These are phyloP conservation scores for Drosophila leonis DNA, from an alignment of 2,888 invertebrate genomes.

Conservation along the genomic window DNA sequence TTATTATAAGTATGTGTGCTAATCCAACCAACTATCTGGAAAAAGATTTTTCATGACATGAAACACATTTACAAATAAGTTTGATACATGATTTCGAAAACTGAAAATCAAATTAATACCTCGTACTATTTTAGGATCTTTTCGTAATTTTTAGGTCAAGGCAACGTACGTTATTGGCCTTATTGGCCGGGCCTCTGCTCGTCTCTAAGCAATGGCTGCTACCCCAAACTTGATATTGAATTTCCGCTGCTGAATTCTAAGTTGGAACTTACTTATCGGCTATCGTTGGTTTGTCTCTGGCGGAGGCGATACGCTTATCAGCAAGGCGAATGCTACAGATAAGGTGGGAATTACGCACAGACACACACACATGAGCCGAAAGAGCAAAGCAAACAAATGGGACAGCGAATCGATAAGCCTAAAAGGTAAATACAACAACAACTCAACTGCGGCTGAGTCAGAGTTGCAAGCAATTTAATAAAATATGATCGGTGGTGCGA, in stretches of 20 bases:
- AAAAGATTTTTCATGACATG: too few relatives aligned
- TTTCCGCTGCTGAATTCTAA: constrained; percentile 50
- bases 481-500: constrained; percentile 28
- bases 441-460: constrained; percentile 36
- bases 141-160: constrained; percentile 42
- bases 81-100: neutral
- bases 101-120: constrained; percentile 10
- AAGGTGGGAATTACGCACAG: constrained; percentile 32
- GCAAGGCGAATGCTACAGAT: constrained; percentile 41
- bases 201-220: constrained; percentile 21
- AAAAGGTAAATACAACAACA: constrained; percentile 11
- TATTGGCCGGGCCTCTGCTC: constrained; percentile 24
- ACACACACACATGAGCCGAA: constrained; percentile 13
- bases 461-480: constrained; percentile 31
- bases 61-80: too few relatives aligned
- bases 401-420: constrained; percentile 46
- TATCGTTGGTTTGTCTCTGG: constrained; percentile 16
- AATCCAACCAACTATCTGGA: too few relatives aligned
- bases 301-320: constrained; percentile 51
- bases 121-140: constrained; percentile 10
- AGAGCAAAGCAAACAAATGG: constrained; percentile 57
- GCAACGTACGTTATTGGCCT: constrained; percentile 9
- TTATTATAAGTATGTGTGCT: too few relatives aligned
- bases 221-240: constrained; percentile 71
- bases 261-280: constrained; percentile 42